Evolutionary conservation across 2,113 vertebrate species (phyloP), one percentile per base, ranked within the genome.

Genomic region (Cyprinodon brontotheroides): DNA sequence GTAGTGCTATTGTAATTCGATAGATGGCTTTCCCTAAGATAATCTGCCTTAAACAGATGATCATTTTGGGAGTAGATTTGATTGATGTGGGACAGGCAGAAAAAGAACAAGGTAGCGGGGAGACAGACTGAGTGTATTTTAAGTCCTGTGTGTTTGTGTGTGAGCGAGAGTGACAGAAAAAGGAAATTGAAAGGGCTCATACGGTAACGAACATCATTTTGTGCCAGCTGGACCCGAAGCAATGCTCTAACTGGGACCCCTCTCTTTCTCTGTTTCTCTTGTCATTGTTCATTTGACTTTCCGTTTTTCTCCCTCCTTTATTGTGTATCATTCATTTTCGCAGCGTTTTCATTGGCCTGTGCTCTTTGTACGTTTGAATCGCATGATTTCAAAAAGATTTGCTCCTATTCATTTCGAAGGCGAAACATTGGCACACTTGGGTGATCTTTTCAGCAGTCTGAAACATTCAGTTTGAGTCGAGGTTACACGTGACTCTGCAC

Each of bases 21-120:
- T 93, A 93, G 93, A 94, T 93, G 92, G 89, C 87, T 93, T 92
- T 92, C 83, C 89, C 90, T 91, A 87, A 93, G 88, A 94, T 94
- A 93, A 95, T 93, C 92, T 93, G 86, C 89, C 86, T 90, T 92
- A 89, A 94, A 94, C 93, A 94, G 93, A 94, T 93, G 92, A 94
- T 94, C 90, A 93, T 93, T 94, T 93, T 89, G 87, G 91, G 88
- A 92, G 87, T 87, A 92, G 87, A 94, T 93, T 90, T 92, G 89
- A 94, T 93, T 92, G 92, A 94, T 93, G 77, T 91, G 86, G 85
- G 89, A 87, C 75, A 85, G 62, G 60, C 74, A 73, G 76, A 63
- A 74, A 59, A 77, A 75, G 68, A 87, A 84, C 76, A 68, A 72
- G 80, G 78, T 71, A 61, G 50, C 17, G 70, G 67, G 29, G 80